Evolutionary conservation across 2,113 vertebrate genomes (phyloP).

Genomic region (Tetrax tetrax): DNA sequence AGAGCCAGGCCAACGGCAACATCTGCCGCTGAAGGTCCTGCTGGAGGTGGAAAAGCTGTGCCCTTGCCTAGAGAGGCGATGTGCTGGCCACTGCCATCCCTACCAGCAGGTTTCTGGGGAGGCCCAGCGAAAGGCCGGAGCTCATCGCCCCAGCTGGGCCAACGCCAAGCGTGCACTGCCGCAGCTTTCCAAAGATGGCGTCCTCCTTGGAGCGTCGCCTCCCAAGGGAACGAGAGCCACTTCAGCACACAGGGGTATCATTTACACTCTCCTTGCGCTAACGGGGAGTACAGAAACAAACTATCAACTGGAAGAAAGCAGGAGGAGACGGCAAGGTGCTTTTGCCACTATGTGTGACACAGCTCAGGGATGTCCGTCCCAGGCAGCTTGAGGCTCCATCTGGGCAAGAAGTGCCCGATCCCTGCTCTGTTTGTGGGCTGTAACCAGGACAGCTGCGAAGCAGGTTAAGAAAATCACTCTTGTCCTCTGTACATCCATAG

Average conservation of each 20-base stretch:
- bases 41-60: background rate
- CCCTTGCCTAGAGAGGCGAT: background rate
- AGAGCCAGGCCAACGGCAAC: background rate
- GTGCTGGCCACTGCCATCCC: background rate
- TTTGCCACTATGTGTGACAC: fast-evolving
- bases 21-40: background rate
- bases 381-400: background rate
- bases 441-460: background rate
- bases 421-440: background rate
- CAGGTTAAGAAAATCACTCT: background rate
- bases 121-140: background rate
- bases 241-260: background rate
- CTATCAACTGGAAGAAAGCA: background rate
- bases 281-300: background rate
- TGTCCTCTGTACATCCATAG: background rate
- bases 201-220: background rate
- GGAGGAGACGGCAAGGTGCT: background rate
- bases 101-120: background rate
- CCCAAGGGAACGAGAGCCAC: background rate
- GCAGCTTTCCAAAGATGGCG: background rate
- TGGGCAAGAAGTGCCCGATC: background rate
- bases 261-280: background rate
- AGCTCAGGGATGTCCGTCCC: fast-evolving
- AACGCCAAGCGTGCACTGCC: fast-evolving
- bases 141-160: background rate